A percentile compares a stretch with the other conserved stretches of the same genome.
These are phyloP conservation scores for Umimayanthus chanpuru DNA, from an alignment of 92 coral and sea anemone species.

Conservation along the genomic window DNA sequence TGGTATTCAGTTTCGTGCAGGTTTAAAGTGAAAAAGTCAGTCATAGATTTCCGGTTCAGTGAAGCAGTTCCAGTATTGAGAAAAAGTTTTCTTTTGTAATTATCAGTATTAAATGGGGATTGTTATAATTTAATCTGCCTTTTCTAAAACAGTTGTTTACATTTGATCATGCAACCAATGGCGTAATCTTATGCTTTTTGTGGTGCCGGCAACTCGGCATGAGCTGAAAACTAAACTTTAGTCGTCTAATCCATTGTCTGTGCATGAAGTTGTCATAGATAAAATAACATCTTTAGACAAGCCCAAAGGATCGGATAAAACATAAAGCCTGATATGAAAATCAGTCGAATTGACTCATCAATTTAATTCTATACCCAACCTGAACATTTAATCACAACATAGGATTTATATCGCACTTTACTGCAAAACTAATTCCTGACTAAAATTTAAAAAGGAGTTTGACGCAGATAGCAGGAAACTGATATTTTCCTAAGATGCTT, in stretches of 20 bases:
- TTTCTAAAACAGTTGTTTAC: not conserved
- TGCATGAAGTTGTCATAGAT: not conserved
- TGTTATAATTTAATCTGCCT: too few relatives aligned
- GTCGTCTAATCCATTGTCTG: too few relatives aligned
- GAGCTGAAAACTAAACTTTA: too few relatives aligned
- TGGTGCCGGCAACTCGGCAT: too few relatives aligned
- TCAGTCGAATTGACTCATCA: not conserved
- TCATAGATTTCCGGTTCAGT: not conserved
- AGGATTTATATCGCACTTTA: not conserved
- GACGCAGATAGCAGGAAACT: not conserved
- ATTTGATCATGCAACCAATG: not conserved
- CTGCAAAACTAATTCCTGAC: too few relatives aligned
- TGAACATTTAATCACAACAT: not conserved
- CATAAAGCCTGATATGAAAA: not conserved
- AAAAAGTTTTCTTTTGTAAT: too few relatives aligned
- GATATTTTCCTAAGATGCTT: not conserved
- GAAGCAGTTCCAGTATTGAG: not conserved
- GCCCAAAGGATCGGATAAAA: not conserved
- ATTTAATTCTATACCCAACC: not conserved
- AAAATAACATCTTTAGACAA: not conserved
- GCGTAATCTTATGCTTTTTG: too few relatives aligned
- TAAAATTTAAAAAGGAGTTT: too few relatives aligned
- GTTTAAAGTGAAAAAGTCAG: not conserved
- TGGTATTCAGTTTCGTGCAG: not conserved
- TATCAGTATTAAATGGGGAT: not conserved